Evolutionary conservation across 2,888 invertebrate genomes (phyloP), one percentile per base, ranked within the genome.

Genomic region (Urechis unicinctus): DNA sequence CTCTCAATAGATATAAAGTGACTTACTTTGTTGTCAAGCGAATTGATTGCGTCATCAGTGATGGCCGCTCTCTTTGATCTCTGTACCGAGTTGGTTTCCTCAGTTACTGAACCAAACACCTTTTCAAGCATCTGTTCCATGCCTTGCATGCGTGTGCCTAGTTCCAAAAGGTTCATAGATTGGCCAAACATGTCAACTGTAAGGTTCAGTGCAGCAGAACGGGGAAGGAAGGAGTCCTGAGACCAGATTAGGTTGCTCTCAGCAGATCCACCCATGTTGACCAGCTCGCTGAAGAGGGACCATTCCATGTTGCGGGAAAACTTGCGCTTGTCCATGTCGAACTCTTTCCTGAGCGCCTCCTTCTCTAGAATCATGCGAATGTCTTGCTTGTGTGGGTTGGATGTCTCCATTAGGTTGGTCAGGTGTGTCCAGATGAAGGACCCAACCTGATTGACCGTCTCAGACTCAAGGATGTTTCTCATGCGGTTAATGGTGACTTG

Each of bases 391-490:
- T 87, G 87, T 0, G 92, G 92, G 2, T 87, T 84, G 0, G 89
- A 88, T 0, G 92, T 91, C 66, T 89, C 88, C 58, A 88, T 85
- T 43, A 93, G 78, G 78, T 93, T 95, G 65, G 85, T 88, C 50
- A 96, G 81, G 77, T 95, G 93, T 52, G 91, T 91, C 92, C 93
- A 95, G 2, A 96, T 89, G 78, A 91, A 96, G 3, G 94, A 91
- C 9, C 91, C 92, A 31, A 94, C 92, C 55, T 64, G 64, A 61
- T 74, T 73, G 42, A 67, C 65, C 51, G 69, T 60, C 57, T 74
- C 75, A 1, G 52, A 61, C 50, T 65, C 60, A 31, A 73, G 63
- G 42, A 53, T 24, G 22, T 28, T 13, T 13, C 9, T 17, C 17
- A 36, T 17, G 9, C 36, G 9, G 21, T 42, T 26, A 25, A 41